Base-by-base conservation (phyloP, 2,888 invertebrate species). In the Parascotia fuliginaria region DNA sequence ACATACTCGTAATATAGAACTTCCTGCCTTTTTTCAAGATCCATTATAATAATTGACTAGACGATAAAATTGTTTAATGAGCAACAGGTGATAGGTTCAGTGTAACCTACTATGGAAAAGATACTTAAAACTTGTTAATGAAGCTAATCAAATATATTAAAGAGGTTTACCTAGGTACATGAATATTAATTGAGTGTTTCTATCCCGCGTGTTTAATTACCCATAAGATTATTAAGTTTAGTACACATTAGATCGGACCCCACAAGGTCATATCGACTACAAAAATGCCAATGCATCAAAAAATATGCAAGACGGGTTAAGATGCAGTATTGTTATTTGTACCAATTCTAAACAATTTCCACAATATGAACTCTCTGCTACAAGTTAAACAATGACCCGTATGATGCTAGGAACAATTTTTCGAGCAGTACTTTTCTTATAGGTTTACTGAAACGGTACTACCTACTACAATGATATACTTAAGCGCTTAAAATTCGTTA, bases 21-120 rank as follows among this genome's bases (percentile, higher is more conserved):
- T 58, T 54, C 48, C 55, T 55, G 48, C 39, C 48, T 34, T 32
- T 49, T 42, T 47, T 45, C 22, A 12, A 48, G 60, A 64, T 55
- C 60, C 59, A 43, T 36, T 19, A 36, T 51, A 55, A 39, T 41
- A 58, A 68, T 70, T 70, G 61, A 68, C 51, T 57, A 51, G 40
- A 36, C 24, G 14, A 57, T 70, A 60, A 58, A 62, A 39, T 42
- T 11, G 45, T 9, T 49, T 51, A 60, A 67, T 57, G 28, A 65
- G 32, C 27, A 31, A 41, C 66, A 14, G 47, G 22, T 42, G 37
- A 55, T 34, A 38, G 42, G 57, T 53, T 39, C 37, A 33, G 15
- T 50, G 38, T 50, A 55, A 46, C 27, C 7, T 38, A 28, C 34
- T 34, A 48, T 37, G 31, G 32, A 11, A 50, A 58, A 41, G 41